Percentiles rank a stretch among this genome's conserved stretches.
Evolutionary conservation across 2,113 vertebrate species (phyloP).

Genomic region (Melanotaenia duboulayi): DNA sequence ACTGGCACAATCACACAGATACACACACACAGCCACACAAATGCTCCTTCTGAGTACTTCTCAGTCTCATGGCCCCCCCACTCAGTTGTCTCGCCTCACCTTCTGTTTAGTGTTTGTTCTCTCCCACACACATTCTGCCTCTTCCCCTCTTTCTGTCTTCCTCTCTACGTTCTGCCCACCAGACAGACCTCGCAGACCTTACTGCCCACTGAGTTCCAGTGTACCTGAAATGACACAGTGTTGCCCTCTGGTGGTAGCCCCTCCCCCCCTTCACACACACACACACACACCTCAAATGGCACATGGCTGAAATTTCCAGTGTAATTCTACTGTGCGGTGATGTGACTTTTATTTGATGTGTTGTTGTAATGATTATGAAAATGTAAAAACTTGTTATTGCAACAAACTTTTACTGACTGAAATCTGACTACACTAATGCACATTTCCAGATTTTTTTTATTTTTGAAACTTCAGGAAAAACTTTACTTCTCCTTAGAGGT

Average conservation of each 20-base stretch:
- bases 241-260: slow-evolving; percentile 67
- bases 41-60: slow-evolving; percentile 60
- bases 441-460: too few relatives aligned
- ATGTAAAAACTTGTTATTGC: too few relatives aligned
- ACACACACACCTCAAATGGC: not conserved
- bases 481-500: too few relatives aligned
- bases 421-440: not conserved
- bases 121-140: slow-evolving; percentile 77
- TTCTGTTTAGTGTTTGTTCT: slow-evolving; percentile 79
- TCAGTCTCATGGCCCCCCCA: slow-evolving; percentile 73
- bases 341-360: not conserved
- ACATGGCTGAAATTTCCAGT: slow-evolving; percentile 14
- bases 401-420: not conserved
- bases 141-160: slow-evolving; percentile 67
- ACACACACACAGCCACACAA: slow-evolving; percentile 44
- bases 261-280: not conserved
- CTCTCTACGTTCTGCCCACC: slow-evolving; percentile 73
- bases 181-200: slow-evolving; percentile 72
- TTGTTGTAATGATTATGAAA: not conserved
- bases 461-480: too few relatives aligned
- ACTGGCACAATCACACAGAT: slow-evolving; percentile 22
- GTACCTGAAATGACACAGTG: slow-evolving; percentile 53
- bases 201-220: slow-evolving; percentile 62
- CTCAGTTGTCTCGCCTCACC: slow-evolving; percentile 79
- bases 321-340: not conserved